phyloP scores from a whole-genome alignment of 2,113 vertebrate species.

The Spermophilus dauricus region DNA sequence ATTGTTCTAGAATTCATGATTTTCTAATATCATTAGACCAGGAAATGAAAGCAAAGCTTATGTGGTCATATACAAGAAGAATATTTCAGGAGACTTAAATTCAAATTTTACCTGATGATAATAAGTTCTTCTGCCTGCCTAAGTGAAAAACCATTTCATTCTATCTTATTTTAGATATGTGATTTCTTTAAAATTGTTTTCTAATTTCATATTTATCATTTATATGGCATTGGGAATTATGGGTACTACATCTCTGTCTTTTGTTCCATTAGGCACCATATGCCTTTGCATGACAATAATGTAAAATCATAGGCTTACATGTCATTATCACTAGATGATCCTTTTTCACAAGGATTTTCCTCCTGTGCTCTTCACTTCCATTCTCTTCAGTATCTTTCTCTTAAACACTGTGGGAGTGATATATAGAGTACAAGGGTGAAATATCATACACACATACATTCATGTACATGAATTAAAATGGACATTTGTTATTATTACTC shows the following conservation, averaged over 20 bases:
- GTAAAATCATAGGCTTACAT: background rate
- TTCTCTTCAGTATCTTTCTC: background rate
- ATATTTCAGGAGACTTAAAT: conserved; percentile 44
- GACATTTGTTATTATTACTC: background rate
- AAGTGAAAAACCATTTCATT: background rate
- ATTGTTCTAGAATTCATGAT: background rate
- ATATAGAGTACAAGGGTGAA: background rate
- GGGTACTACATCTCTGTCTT: background rate
- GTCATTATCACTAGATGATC: background rate
- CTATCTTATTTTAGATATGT: conserved; percentile 8
- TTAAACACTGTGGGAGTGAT: background rate
- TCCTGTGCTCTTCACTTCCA: background rate
- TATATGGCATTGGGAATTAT: background rate
- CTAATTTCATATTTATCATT: background rate
- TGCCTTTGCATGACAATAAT: background rate
- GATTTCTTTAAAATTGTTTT: background rate
- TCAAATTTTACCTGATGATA: background rate
- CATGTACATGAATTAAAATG: background rate
- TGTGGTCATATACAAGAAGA: background rate
- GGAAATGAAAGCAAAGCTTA: background rate
- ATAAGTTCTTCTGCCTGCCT: background rate
- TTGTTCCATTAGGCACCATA: background rate
- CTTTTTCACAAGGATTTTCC: background rate
- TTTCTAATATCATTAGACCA: background rate
- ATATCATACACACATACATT: background rate